phyloP scores from a whole-genome alignment of 2,113 vertebrate species.

The Muscicapa adusta region DNA sequence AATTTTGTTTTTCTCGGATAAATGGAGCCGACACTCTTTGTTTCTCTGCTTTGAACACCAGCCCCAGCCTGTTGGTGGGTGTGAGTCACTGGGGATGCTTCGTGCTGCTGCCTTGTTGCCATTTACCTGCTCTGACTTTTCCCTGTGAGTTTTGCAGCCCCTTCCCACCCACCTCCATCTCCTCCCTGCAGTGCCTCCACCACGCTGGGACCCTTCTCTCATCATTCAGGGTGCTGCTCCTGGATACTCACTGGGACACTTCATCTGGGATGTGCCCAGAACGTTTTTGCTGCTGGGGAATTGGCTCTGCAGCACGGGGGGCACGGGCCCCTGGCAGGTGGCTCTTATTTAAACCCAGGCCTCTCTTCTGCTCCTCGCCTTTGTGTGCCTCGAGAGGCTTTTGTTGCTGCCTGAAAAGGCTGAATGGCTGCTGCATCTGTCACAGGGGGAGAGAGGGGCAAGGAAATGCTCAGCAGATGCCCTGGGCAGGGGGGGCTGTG shows the following conservation, averaged over 20 bases:
- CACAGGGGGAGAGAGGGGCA: not conserved
- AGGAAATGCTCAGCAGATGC: constrained; percentile 62
- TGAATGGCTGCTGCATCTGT: constrained; percentile 81
- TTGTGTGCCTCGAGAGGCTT: constrained; percentile 71
- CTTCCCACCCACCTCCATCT: not conserved
- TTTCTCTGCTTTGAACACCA: not conserved
- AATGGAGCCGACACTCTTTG: not conserved
- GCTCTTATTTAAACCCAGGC: constrained; percentile 55
- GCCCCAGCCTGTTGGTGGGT: not conserved
- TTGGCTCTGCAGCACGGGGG: not conserved
- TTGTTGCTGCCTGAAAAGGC: constrained; percentile 74
- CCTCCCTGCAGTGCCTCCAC: not conserved
- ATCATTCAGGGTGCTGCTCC: not conserved
- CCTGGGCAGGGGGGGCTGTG: not conserved
- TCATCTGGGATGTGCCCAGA: not conserved
- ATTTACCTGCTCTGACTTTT: constrained; percentile 12
- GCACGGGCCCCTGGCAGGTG: constrained; percentile 67
- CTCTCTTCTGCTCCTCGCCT: constrained; percentile 57
- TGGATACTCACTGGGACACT: fast-evolving
- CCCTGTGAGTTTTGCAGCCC: not conserved
- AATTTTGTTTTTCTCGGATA: not conserved
- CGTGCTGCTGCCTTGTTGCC: not conserved
- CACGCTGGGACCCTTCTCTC: not conserved
- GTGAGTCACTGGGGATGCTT: not conserved
- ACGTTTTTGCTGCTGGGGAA: not conserved